phyloP scores from a whole-genome alignment of 2,888 invertebrate genomes.

The Flexamia atlantica region DNA sequence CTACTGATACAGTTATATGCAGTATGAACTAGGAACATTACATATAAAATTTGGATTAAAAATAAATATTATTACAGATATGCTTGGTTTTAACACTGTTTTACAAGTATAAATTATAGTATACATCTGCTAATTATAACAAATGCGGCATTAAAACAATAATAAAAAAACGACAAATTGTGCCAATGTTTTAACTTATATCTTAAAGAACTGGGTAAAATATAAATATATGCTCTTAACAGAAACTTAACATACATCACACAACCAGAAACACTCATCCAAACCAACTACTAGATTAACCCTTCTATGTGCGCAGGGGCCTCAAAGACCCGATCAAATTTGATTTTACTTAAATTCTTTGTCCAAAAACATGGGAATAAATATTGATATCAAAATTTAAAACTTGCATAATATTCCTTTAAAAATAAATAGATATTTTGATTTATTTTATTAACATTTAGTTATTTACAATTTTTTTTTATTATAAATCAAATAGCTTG shows the following conservation, averaged over 20 bases:
- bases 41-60: neutral
- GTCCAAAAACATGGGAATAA: too few species aligned
- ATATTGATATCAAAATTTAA: too few species aligned
- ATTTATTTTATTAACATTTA: too few species aligned
- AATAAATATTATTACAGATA: neutral
- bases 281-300: neutral
- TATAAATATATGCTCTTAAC: neutral
- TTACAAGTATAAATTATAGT: neutral
- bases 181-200: neutral
- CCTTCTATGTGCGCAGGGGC: too few species aligned
- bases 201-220: too few species aligned
- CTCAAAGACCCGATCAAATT: too few species aligned
- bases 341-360: too few species aligned
- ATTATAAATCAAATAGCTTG: too few species aligned
- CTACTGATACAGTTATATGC: neutral
- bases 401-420: too few species aligned
- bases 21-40: neutral
- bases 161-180: neutral
- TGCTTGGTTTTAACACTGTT: neutral
- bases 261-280: neutral
- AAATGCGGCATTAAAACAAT: conserved; percentile 13
- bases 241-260: neutral
- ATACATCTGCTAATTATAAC: neutral
- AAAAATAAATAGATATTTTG: too few species aligned
- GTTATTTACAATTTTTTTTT: too few species aligned